Evolutionary conservation across 92 coral and sea anemone genomes (phyloP), one percentile per base, ranked within the genome.

Genomic region (Scolanthus callimorphus): DNA sequence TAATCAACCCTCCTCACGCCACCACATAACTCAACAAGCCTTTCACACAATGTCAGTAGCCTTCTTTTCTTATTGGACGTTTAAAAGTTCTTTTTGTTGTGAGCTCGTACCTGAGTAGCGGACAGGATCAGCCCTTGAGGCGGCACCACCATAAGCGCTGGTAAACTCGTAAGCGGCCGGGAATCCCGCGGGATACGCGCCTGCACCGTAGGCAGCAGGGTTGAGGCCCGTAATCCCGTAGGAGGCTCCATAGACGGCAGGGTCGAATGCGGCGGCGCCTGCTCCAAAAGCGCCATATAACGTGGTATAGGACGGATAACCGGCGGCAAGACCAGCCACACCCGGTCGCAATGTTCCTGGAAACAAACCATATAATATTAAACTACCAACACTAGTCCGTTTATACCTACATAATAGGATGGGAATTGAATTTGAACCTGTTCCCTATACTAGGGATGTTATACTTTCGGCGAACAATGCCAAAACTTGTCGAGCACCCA

Each of bases 81-180:
- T 78, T 83, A 88, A 76, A 3, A 85, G 79, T 55, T 88, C 96
- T 60, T 88, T 84, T n/a, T n/a, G n/a, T n/a, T n/a, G n/a, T 24
- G 71, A 31, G 22, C 49, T 79, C 96, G 85, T 88, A 88, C 96
- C 96, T 88, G 86, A 77, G 57, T 82, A 83, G 29, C 89, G 86
- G 38, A 82, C 80, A n/a, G n/a, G n/a, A 62, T 81, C 95, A 67
- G 80, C 62, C 37, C 60, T 65, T n/a, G 73, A 54, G 39, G 79
- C 43, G 13, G 79, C 68, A 45, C 78, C 72, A 28, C 77, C 83
- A 58, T 82, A 83, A 11, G 90, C 39, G 50, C 72, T 50, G n/a
- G 66, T 31, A 29, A 45, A 71, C 34, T 84, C 86, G 63, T 88
- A 88, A 29, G 83, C 86, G 3, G 90, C 70, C 17, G 86, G 74